These are phyloP conservation scores for Isaurus tuberculatus DNA, from an alignment of 92 coral and sea anemone species.

Conservation along the genomic window DNA sequence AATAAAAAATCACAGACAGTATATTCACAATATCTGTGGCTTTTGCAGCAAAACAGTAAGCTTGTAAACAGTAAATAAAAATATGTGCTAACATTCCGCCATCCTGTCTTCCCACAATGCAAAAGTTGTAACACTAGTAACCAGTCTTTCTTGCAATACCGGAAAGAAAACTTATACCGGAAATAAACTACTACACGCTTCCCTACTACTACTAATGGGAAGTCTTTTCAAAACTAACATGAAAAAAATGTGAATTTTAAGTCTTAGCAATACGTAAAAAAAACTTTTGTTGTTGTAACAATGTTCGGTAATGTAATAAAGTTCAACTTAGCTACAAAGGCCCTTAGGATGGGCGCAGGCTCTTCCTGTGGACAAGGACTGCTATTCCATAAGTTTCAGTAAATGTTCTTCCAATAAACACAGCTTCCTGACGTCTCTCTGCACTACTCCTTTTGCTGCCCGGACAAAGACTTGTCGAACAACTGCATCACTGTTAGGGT, in stretches of 20 bases:
- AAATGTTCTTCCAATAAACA: conserved; percentile 55
- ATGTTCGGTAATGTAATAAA: too few relatives aligned
- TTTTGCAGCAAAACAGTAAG: not conserved
- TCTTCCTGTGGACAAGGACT: too few relatives aligned
- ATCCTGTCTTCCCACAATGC: conserved; percentile 6
- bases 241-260: too few relatives aligned
- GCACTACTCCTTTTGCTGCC: conserved; percentile 55
- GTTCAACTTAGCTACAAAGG: too few relatives aligned
- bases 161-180: not conserved
- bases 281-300: too few relatives aligned
- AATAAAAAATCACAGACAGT: not conserved
- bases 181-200: not conserved
- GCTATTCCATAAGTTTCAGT: too few relatives aligned
- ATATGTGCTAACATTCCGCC: not conserved
- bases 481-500: conserved; percentile 55
- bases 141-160: not conserved
- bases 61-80: not conserved
- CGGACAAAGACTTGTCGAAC: conserved; percentile 60
- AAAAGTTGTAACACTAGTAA: not conserved
- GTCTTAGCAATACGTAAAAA: too few relatives aligned
- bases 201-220: not conserved
- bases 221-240: too few relatives aligned
- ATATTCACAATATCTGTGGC: not conserved
- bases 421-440: conserved; percentile 61
- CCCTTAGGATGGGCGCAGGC: too few relatives aligned